Conservation (phyloP, 1,140 invertebrate species). For the Macrobrachium rosenbergii region DNA sequence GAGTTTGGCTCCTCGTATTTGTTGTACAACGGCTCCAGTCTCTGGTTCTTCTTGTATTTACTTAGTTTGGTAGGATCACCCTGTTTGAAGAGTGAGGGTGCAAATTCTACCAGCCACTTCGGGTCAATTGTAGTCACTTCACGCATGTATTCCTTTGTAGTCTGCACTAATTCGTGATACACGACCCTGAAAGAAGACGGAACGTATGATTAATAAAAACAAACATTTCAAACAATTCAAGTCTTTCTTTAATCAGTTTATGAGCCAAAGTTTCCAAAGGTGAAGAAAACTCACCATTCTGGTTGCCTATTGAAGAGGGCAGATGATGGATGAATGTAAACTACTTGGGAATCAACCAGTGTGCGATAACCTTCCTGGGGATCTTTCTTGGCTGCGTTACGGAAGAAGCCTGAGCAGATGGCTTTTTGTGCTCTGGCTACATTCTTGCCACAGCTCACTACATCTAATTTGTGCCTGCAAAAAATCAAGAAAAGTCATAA, state of each 20-base stretch:
- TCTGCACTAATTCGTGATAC: constrained; percentile 98
- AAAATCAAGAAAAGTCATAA: constrained; percentile 55
- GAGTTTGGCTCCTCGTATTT: constrained; percentile 99
- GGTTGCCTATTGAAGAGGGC: constrained; percentile 98
- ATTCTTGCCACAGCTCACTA: constrained; percentile 96
- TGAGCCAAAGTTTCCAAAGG: not conserved
- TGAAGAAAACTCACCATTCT: constrained; percentile 80
- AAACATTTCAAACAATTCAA: constrained; percentile 70
- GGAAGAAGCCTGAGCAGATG: constrained; percentile 98
- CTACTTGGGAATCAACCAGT: constrained; percentile 96
- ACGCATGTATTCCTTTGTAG: constrained; percentile 99
- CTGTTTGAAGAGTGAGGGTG: constrained; percentile 98
- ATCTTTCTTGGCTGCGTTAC: constrained; percentile 99
- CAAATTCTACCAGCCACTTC: constrained; percentile 99
- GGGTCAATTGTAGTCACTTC: constrained; percentile 99
- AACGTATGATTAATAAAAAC: not conserved
- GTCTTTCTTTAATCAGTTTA: not conserved
- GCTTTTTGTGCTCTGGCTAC: constrained; percentile 97
- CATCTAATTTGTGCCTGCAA: constrained; percentile 91
- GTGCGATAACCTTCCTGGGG: constrained; percentile 99
- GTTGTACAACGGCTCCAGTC: constrained; percentile 97
- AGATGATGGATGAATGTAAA: constrained; percentile 99
- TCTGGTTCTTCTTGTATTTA: constrained; percentile 99
- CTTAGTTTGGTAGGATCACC: constrained; percentile 99
- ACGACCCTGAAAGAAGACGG: constrained; percentile 77